Evolutionary conservation across 2,888 invertebrate genomes (phyloP), one percentile per base, ranked within the genome.

Genomic region (Brachylomia viminalis): DNA sequence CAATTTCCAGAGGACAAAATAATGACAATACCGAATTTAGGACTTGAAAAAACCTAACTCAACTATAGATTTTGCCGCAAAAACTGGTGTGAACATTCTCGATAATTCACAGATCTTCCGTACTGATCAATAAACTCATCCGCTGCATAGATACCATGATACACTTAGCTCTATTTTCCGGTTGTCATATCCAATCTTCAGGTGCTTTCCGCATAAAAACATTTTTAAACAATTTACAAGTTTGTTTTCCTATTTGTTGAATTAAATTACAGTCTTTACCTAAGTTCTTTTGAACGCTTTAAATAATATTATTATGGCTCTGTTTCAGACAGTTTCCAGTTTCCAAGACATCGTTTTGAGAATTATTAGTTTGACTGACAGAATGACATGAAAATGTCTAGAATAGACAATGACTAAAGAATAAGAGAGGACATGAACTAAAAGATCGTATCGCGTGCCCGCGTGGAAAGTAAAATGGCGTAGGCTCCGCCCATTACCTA

Each of bases 361-460:
- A 6, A 5, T 70, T 67, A 45, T 62, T 30, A 1, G 8, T 62
- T 45, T 72, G 64, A 77, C 30, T 68, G 68, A 72, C 68, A 77
- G 27, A 23, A 33, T 49, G 70, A 71, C 54, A 68, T 45, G 45
- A 20, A 59, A 23, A 62, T 59, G 30, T 61, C 27, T 42, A 23
- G 2, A 52, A 49, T 38, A 59, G 11, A 66, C 13, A n/a, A n/a
- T n/a, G n/a, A n/a, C n/a, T n/a, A n/a, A n/a, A n/a, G n/a, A n/a
- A n/a, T n/a, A n/a, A n/a, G n/a, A n/a, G n/a, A n/a, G n/a, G n/a
- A n/a, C n/a, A n/a, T n/a, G n/a, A n/a, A n/a, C n/a, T n/a, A n/a
- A n/a, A n/a, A n/a, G n/a, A n/a, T n/a, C n/a, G n/a, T n/a, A n/a
- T n/a, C n/a, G n/a, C n/a, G n/a, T n/a, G n/a, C n/a, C n/a, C n/a